These are phyloP conservation scores for Pogonognathellus flavescens DNA, from an alignment of 1,140 invertebrate genomes.

Conservation along the genomic window DNA sequence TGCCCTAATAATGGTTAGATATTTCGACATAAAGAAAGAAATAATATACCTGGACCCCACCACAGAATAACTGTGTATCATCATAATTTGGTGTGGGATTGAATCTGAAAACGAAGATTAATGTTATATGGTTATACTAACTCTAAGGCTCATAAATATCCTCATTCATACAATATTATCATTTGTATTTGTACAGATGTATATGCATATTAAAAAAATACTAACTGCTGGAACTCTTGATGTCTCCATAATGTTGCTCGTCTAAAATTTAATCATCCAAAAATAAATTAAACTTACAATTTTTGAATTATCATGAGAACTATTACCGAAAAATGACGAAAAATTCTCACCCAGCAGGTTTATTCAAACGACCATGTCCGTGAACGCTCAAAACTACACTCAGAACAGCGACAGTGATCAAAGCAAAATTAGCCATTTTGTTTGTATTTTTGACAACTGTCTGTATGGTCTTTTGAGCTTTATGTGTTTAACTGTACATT, in stretches of 20 bases:
- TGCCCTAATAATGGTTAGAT: neutral
- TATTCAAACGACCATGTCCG: conserved; percentile 72
- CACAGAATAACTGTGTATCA: conserved; percentile 67
- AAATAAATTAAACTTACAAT: too few relatives aligned
- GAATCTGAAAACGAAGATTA: neutral
- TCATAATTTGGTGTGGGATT: neutral
- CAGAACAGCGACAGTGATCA: neutral
- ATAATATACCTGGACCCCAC: conserved; percentile 67
- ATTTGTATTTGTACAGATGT: too few relatives aligned
- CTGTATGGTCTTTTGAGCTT: neutral
- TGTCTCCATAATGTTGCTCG: conserved; percentile 79
- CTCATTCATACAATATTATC: too few relatives aligned
- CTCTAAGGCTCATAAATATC: too few relatives aligned
- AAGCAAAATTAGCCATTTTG: neutral
- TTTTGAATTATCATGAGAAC: too few relatives aligned
- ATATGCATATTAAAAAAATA: too few relatives aligned
- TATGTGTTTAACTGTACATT: neutral
- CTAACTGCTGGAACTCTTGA: conserved; percentile 73
- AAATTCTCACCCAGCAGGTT: conserved; percentile 72
- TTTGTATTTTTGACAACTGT: neutral
- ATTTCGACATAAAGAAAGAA: neutral
- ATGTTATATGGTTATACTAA: too few relatives aligned
- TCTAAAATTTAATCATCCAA: conserved; percentile 66
- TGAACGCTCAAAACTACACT: neutral
- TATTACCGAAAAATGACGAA: too few relatives aligned